Conservation (phyloP, 2,797 vertebrate genomes). For the Coendou prehensilis region DNA sequence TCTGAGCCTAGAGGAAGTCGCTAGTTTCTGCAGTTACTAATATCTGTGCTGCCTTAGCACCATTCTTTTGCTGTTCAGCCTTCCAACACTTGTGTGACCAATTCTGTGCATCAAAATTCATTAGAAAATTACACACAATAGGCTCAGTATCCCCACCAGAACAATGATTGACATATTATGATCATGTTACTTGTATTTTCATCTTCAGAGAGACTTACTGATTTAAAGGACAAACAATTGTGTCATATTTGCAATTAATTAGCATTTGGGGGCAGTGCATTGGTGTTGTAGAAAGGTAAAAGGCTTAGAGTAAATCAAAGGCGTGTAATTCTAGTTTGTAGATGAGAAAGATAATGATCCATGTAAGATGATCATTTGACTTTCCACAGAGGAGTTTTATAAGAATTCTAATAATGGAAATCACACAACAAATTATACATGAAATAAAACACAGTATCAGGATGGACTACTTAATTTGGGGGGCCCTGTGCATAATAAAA, state of each 20-base stretch:
- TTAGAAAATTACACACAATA: not conserved
- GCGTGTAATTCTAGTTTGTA: not conserved
- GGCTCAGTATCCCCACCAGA: not conserved
- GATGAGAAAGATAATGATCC: not conserved
- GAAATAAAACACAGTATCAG: not conserved
- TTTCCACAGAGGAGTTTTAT: not conserved
- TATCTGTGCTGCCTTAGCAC: not conserved
- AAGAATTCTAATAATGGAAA: not conserved
- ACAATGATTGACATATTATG: not conserved
- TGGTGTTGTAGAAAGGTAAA: not conserved
- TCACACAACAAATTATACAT: not conserved
- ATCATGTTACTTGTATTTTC: not conserved
- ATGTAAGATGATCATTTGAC: not conserved
- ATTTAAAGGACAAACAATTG: not conserved
- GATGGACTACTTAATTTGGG: not conserved
- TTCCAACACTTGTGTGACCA: not conserved
- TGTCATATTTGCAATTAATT: not conserved
- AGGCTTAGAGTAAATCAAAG: not conserved
- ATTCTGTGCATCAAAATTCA: not conserved
- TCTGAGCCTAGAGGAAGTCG: not conserved
- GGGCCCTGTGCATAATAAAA: not conserved
- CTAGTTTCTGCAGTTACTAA: not conserved
- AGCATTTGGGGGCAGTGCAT: not conserved
- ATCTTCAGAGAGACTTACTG: not conserved
- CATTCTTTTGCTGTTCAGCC: not conserved